Percentiles rank a stretch among this genome's conserved stretches.
Conservation (phyloP, 2,113 vertebrate genomes). For the Corythaixoides concolor region DNA sequence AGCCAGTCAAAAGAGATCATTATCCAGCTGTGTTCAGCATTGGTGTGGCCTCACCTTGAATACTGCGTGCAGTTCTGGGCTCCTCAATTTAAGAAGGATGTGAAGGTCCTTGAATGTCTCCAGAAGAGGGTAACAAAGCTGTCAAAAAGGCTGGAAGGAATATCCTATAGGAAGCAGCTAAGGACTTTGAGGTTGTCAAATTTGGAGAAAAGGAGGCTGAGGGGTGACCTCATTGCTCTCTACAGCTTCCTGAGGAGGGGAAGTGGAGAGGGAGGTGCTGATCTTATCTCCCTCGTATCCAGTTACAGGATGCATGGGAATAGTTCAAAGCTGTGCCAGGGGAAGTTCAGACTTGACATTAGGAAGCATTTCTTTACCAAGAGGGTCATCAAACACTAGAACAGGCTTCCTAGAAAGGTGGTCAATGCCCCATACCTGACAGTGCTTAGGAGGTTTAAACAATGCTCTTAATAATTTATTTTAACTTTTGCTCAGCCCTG, state of each 20-base stretch:
- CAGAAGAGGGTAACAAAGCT: neutral
- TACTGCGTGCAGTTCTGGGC: too few species aligned
- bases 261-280: neutral
- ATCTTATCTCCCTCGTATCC: neutral
- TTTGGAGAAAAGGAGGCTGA: neutral
- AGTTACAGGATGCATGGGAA: neutral
- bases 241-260: neutral
- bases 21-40: too few species aligned
- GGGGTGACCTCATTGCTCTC: rapidly evolving
- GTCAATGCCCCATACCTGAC: neutral
- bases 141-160: neutral
- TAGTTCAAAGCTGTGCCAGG: neutral
- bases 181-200: neutral
- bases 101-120: too few species aligned
- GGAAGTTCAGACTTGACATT: neutral
- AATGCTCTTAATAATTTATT: neutral
- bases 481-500: neutral
- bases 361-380: neutral
- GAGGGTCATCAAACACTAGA: too few species aligned
- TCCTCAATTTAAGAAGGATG: too few species aligned
- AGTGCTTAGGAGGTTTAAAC: neutral
- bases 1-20: too few species aligned
- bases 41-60: too few species aligned
- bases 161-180: neutral
- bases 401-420: neutral